Base-by-base conservation (phyloP, 2,113 vertebrate species). In the Lethenteron camtschaticum region DNA sequence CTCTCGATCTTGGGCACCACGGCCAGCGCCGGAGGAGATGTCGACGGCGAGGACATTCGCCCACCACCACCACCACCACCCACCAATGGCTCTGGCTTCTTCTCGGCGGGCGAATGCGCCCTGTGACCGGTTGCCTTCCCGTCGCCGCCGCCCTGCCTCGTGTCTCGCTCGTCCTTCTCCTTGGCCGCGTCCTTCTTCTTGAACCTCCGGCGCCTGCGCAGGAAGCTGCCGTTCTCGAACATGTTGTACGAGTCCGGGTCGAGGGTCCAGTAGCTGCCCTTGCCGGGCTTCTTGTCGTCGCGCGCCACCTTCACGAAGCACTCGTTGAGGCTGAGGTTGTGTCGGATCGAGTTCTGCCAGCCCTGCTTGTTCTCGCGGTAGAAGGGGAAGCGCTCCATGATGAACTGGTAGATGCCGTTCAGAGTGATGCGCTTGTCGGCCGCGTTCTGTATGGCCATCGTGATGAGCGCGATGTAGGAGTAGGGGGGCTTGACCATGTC, bases 321-420 rank as follows among this genome's bases (percentile, higher is more conserved):
- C 74, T 86, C 84, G 72, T 86, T 86, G 76, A 85, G 83, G 18
- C 83, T 84, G 69, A 85, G 81, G 79, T 85, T 85, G 82, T 85
- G 84, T 10, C 83, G 84, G 76, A 85, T 85, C 77, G 79, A 81
- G 79, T 85, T 85, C 75, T 86, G 84, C 84, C 84, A 86, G 71
- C 84, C 84, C 72, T 86, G 84, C 73, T 81, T 82, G 74, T 85
- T 86, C 72, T 86, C 84, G 4, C 84, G 79, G 78, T 86, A 86
- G 78, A 85, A 86, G 13, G 84, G 84, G 76, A 86, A 86, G 3
- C 84, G 84, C 24, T 85, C 84, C 84, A 86, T 86, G 78, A 86
- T 86, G 77, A 85, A 86, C 80, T 86, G 84, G 76, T 85, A 86
- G 73, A 86, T 86, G 74, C 84, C 84, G 72, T 83, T 85, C 18